These are phyloP conservation scores for Anguilla megastoma DNA, from an alignment of 2,797 vertebrate genomes.

Conservation along the genomic window DNA sequence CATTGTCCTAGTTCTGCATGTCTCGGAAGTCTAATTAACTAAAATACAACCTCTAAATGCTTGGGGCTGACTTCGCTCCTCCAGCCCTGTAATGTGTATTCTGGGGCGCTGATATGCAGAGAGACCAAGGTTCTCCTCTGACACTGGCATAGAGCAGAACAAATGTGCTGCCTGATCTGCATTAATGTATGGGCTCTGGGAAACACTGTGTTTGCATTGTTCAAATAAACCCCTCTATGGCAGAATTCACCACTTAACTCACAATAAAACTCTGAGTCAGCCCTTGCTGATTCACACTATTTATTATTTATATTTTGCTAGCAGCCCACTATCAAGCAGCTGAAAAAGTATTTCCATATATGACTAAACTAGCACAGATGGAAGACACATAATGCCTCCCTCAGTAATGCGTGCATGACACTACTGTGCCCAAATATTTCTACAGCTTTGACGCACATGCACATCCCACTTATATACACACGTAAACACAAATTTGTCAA, in stretches of 20 bases:
- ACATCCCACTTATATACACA: neutral
- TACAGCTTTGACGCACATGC: neutral
- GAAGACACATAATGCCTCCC: neutral
- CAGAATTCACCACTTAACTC: neutral
- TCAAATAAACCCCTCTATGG: neutral
- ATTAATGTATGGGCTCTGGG: neutral
- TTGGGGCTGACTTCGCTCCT: neutral
- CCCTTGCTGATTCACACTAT: neutral
- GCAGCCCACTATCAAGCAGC: neutral
- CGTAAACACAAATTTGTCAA: neutral
- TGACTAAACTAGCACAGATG: constrained; percentile 13
- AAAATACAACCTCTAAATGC: neutral
- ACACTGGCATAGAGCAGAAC: neutral
- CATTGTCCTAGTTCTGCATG: neutral
- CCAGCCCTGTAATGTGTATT: neutral
- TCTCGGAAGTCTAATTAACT: neutral
- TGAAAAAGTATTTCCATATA: neutral
- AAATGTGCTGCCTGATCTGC: neutral
- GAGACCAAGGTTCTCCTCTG: neutral
- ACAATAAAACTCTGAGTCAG: constrained; percentile 11
- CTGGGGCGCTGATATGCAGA: neutral
- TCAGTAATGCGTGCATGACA: neutral
- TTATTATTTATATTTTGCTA: constrained; percentile 6
- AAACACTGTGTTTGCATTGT: neutral
- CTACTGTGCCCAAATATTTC: neutral